A percentile compares a stretch with the other conserved stretches of the same genome.
These are phyloP conservation scores for Tetragnatha versicolor DNA, from an alignment of 1,140 invertebrate species.

Conservation along the genomic window DNA sequence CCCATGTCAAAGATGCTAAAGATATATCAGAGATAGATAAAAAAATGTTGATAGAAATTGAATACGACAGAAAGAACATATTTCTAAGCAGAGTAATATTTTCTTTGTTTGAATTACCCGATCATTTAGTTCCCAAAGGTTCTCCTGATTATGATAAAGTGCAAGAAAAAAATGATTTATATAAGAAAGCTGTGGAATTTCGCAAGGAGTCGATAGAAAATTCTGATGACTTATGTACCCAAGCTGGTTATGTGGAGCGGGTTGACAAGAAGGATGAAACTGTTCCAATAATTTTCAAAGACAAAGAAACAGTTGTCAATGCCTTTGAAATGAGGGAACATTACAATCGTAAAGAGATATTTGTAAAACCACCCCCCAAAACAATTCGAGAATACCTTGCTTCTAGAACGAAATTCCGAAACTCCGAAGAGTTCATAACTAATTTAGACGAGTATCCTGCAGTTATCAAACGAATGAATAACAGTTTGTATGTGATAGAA, in stretches of 20 bases:
- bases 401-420: conserved; percentile 18
- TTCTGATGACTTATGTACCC: conserved; percentile 8
- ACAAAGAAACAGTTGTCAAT: conserved; percentile 3
- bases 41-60: background rate
- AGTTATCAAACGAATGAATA: conserved; percentile 9
- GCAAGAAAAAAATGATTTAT: conserved; percentile 2
- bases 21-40: background rate
- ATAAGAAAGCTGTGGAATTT: background rate
- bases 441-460: background rate
- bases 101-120: conserved; percentile 17
- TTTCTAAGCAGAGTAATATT: conserved; percentile 29
- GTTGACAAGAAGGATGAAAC: conserved; percentile 6
- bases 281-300: background rate
- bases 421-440: conserved; percentile 12
- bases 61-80: conserved; percentile 36
- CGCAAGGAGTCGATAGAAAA: background rate
- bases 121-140: conserved; percentile 12
- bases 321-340: conserved; percentile 12
- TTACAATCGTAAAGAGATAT: conserved; percentile 15
- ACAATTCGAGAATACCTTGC: conserved; percentile 7
- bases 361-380: background rate
- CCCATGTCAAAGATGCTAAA: too few relatives aligned
- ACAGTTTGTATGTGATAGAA: conserved; percentile 23
- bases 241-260: background rate
- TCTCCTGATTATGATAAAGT: conserved; percentile 24